A percentile compares a stretch with the other conserved stretches of the same genome.
phyloP scores from a whole-genome alignment of 2,797 vertebrate species.

The Philypnodon macrostomus region DNA sequence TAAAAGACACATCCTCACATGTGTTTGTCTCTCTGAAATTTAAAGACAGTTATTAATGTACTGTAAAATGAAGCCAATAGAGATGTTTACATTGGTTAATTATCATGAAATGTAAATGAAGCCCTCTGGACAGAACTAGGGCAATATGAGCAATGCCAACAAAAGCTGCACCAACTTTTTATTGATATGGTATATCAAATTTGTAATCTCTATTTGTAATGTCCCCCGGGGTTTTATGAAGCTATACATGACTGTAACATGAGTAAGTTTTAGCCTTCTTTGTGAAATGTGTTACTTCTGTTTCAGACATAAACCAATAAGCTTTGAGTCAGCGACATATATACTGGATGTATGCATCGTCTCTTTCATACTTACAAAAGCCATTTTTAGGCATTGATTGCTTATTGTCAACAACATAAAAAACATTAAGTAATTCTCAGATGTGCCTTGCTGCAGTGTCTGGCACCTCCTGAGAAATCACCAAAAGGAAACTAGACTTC shows the following conservation, averaged over 20 bases:
- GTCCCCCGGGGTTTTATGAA: too few relatives aligned
- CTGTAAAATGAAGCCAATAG: background rate
- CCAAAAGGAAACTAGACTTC: constrained; percentile 11
- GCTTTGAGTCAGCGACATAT: too few relatives aligned
- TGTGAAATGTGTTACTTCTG: too few relatives aligned
- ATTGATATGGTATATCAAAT: too few relatives aligned
- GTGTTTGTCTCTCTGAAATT: background rate
- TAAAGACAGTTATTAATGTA: background rate
- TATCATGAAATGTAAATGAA: background rate
- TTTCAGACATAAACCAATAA: too few relatives aligned
- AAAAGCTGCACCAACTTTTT: too few relatives aligned
- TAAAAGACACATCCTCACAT: background rate
- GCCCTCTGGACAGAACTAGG: too few relatives aligned
- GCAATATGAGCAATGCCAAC: too few relatives aligned
- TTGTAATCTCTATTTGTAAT: too few relatives aligned
- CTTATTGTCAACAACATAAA: constrained; percentile 22
- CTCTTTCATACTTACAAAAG: constrained; percentile 13
- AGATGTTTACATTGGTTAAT: constrained; percentile 8
- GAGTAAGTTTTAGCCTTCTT: too few relatives aligned
- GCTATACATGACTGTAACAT: too few relatives aligned
- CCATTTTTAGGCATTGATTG: constrained; percentile 8
- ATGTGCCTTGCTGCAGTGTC: constrained; percentile 11
- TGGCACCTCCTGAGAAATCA: constrained; percentile 22
- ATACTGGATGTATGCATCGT: too few relatives aligned
- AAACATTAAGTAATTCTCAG: constrained; percentile 26